phyloP scores from a whole-genome alignment of 2,797 vertebrate genomes.

The Galaxias olidus region DNA sequence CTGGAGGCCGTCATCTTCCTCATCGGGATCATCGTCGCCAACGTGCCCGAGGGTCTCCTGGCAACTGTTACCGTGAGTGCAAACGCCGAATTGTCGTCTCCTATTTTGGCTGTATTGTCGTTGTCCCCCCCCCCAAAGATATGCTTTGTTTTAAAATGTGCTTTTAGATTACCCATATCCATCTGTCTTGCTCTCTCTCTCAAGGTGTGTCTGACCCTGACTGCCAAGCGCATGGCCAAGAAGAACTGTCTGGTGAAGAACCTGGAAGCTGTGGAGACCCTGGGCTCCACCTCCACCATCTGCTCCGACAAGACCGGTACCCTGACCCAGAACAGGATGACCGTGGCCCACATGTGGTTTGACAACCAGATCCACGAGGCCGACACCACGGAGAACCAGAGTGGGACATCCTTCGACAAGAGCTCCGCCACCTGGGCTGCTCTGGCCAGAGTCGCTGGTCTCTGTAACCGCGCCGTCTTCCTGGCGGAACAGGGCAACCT shows the following conservation, averaged over 20 bases:
- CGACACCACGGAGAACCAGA: constrained; percentile 91
- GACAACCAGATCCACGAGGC: constrained; percentile 94
- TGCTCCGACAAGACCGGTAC: constrained; percentile 92
- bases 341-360: constrained; percentile 93
- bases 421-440: constrained; percentile 87
- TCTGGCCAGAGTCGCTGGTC: constrained; percentile 87
- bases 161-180: background rate
- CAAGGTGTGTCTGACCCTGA: constrained; percentile 94
- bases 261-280: constrained; percentile 91
- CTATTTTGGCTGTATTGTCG: no score
- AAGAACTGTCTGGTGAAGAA: constrained; percentile 98
- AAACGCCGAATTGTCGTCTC: no score
- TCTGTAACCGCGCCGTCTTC: constrained; percentile 96
- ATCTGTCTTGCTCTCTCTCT: background rate
- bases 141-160: background rate
- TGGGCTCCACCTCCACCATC: constrained; percentile 93
- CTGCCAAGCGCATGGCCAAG: constrained; percentile 96
- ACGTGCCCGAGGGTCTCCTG: constrained; percentile 86
- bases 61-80: constrained; percentile 85
- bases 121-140: no score
- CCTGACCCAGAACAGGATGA: constrained; percentile 93
- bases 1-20: constrained; percentile 89
- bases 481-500: constrained; percentile 87
- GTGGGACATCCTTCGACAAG: constrained; percentile 92
- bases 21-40: constrained; percentile 89